Conservation (phyloP, 2,888 invertebrate genomes). For the Athripsodes cinereus region DNA sequence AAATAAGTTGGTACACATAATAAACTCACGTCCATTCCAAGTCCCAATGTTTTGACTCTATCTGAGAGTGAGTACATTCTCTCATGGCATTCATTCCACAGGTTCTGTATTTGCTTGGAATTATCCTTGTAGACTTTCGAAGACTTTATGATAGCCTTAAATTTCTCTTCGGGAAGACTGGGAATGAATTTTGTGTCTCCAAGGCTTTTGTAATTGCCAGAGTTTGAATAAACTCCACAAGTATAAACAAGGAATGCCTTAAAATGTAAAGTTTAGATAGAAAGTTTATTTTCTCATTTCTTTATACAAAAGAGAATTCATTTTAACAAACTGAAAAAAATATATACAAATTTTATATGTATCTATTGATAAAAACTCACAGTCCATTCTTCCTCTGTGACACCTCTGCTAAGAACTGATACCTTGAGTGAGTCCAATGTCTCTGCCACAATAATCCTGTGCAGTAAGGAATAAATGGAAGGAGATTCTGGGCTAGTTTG, state of each 20-base stretch:
- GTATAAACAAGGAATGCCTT: slow-evolving; percentile 83
- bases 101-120: slow-evolving; percentile 52
- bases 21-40: slow-evolving; percentile 56
- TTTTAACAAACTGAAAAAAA: too few species aligned
- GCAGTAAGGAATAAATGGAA: slow-evolving; percentile 75
- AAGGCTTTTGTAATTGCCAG: slow-evolving; percentile 97
- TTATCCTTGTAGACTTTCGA: slow-evolving; percentile 62
- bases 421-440: slow-evolving; percentile 61
- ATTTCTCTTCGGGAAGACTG: slow-evolving; percentile 63
- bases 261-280: too few species aligned
- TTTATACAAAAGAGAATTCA: too few species aligned
- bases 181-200: slow-evolving; percentile 95
- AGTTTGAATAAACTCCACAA: slow-evolving; percentile 77
- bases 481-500: slow-evolving; percentile 95
- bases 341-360: too few species aligned
- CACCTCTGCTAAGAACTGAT: slow-evolving; percentile 54
- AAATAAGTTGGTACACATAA: too few species aligned
- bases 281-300: too few species aligned
- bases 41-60: slow-evolving; percentile 66
- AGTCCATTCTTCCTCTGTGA: slow-evolving; percentile 76
- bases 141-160: slow-evolving; percentile 64
- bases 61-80: slow-evolving; percentile 66
- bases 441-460: slow-evolving; percentile 73
- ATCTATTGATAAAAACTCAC: too few species aligned
- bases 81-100: slow-evolving; percentile 58